A percentile compares a stretch with the other conserved stretches of the same genome.
phyloP scores from a whole-genome alignment of 2,113 vertebrate species.

The Oreochromis tanganicae region DNA sequence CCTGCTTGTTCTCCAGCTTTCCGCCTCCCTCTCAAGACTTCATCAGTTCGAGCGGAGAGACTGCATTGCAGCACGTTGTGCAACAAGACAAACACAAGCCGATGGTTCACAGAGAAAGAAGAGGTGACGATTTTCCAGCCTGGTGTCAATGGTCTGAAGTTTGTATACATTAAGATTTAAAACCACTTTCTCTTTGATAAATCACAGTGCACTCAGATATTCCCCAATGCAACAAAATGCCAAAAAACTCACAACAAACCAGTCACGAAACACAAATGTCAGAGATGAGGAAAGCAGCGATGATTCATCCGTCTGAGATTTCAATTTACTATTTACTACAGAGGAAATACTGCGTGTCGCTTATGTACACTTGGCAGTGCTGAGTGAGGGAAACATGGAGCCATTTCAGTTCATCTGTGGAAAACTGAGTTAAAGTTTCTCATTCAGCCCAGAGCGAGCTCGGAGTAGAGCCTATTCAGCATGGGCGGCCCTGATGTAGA shows the following conservation, averaged over 20 bases:
- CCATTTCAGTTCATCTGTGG: background rate
- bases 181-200: background rate
- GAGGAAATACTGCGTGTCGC: background rate
- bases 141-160: background rate
- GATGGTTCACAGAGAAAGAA: background rate
- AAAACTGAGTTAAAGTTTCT: background rate
- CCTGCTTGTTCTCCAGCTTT: background rate
- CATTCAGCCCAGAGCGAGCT: background rate
- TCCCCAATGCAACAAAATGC: background rate
- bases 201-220: background rate
- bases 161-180: background rate
- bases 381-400: background rate
- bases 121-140: background rate
- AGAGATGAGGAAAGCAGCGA: background rate
- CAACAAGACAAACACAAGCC: background rate
- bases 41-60: background rate
- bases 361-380: background rate
- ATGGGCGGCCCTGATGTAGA: background rate
- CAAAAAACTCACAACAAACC: background rate
- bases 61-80: background rate
- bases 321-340: background rate
- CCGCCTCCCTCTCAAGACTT: background rate
- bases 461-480: background rate
- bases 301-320: background rate
- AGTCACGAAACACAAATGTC: background rate